Evolutionary conservation across 2,797 vertebrate species (phyloP).

Genomic region (Decapterus maruadsi): DNA sequence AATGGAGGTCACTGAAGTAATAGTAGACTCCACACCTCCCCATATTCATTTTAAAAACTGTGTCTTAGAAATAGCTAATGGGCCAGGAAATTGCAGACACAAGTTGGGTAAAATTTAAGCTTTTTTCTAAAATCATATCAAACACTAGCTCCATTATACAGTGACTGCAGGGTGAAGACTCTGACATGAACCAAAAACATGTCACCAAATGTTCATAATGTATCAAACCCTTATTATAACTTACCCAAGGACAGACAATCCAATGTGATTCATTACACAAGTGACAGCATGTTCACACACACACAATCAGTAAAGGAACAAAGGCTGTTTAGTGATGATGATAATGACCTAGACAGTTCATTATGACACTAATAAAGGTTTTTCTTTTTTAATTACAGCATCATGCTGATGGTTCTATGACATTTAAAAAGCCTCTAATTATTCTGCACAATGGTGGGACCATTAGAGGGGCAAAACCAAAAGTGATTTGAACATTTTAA

Average conservation of each 20-base stretch:
- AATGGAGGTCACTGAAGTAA: neutral
- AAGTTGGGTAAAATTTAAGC: neutral
- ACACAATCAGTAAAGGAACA: constrained; percentile 49
- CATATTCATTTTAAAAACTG: neutral
- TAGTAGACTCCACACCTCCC: neutral
- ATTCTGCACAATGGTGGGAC: constrained; percentile 65
- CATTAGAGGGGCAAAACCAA: constrained; percentile 57
- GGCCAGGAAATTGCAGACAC: neutral
- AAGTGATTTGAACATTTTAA: constrained; percentile 56
- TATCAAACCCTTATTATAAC: constrained; percentile 53
- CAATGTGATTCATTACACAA: constrained; percentile 62
- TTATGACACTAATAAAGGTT: constrained; percentile 75
- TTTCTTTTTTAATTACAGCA: constrained; percentile 78
- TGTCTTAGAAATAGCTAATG: neutral
- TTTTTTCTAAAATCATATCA: neutral
- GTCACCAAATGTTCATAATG: constrained; percentile 57
- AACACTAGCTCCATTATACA: neutral
- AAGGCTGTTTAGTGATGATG: constrained; percentile 55
- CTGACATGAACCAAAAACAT: constrained; percentile 48
- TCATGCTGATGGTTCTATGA: constrained; percentile 69
- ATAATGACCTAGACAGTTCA: constrained; percentile 70
- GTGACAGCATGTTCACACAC: constrained; percentile 54
- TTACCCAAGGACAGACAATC: constrained; percentile 57
- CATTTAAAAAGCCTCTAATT: constrained; percentile 80
- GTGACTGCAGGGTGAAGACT: constrained; percentile 5